Base-by-base conservation (phyloP, 2,888 invertebrate genomes). In the Ischnus inquisitorius region DNA sequence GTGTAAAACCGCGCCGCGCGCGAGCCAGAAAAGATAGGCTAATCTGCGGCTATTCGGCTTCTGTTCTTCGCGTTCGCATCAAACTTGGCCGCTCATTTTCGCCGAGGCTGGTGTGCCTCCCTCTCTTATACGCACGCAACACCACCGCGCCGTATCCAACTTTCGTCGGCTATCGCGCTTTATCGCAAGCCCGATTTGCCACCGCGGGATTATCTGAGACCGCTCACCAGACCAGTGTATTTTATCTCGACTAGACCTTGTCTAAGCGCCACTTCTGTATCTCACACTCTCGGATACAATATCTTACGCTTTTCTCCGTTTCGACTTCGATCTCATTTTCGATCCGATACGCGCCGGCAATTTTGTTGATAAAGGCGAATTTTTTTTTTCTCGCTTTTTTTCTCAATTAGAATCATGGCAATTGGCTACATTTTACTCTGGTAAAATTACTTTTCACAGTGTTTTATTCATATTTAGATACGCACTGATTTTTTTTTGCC, bases 21-120 rank as follows among this genome's bases (percentile, higher is more conserved):
- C 79, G 54, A 60, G 51, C 71, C 71, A 71, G 75, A 75, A 74
- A 87, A 85, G 89, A 89, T 89, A 88, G 86, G 84, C 87, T 89
- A 89, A 88, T 88, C 88, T 88, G 74, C 69, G 71, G 71, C 80
- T 74, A 82, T 83, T 85, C 76, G 83, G 71, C 60, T 72, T 34
- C 74, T 67, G 64, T 28, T 76, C 71, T 74, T 62, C 60, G 54
- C 77, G 57, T 54, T 57, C 12, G 34, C 75, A 14, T 62, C 76
- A 57, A 41, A 72, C 64, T 74, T 54, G 16, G 64, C 69, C 57
- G 75, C 69, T 54, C 57, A 68, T 86, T 75, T 68, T 75, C 57
- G 54, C 46, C 65, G 28, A 46, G 10, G 28, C 67, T 22, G 16
- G n/a, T 19, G 12, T 34, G 14, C 34, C 43, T 22, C 34, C 22